Conservation (phyloP, 2,113 vertebrate species). For the Chlorocebus sabaeus region DNA sequence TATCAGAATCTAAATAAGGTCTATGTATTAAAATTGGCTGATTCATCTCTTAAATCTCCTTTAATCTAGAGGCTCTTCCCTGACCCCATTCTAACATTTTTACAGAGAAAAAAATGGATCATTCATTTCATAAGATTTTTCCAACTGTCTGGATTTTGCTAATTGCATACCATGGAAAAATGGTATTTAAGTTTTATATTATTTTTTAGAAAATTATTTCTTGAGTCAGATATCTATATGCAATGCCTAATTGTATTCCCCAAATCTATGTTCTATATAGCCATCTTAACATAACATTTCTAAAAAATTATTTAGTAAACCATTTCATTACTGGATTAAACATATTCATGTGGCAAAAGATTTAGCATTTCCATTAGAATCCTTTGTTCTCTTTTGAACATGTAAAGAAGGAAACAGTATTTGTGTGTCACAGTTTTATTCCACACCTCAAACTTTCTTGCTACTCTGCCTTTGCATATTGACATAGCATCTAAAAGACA, state of each 20-base stretch:
- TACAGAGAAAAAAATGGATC: neutral
- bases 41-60: neutral
- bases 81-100: neutral
- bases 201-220: conserved; percentile 29
- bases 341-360: neutral
- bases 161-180: neutral
- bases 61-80: neutral
- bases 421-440: neutral
- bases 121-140: neutral
- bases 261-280: neutral
- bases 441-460: neutral
- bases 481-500: neutral
- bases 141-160: neutral
- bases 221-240: neutral
- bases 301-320: neutral
- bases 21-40: neutral
- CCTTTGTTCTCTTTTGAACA: neutral
- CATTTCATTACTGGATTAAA: neutral
- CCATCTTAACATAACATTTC: neutral
- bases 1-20: neutral
- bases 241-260: neutral
- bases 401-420: neutral
- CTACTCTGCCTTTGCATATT: neutral
- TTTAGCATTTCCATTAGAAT: neutral
- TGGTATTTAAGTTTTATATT: neutral